A percentile compares a stretch with the other conserved stretches of the same genome.
Conservation (phyloP, 2,888 invertebrate species). For the Carpatolechia fugitivella region DNA sequence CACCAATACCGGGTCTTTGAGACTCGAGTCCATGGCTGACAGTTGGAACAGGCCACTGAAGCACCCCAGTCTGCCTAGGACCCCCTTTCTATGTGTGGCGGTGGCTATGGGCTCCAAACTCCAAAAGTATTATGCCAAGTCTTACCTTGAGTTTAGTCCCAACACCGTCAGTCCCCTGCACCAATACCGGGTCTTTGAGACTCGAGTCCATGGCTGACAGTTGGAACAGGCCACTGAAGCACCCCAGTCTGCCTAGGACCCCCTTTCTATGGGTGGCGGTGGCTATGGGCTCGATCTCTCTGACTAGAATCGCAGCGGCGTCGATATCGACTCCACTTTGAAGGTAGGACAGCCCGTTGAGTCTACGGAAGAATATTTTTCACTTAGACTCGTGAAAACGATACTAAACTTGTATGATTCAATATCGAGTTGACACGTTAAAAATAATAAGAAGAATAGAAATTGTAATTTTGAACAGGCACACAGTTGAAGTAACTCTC, state of each 20-base stretch:
- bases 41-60: too few relatives aligned
- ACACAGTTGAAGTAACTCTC: too few relatives aligned
- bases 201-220: constrained; percentile 81
- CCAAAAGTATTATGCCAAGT: too few relatives aligned
- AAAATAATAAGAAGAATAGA: too few relatives aligned
- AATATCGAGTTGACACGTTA: too few relatives aligned
- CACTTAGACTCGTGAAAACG: background rate
- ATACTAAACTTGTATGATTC: too few relatives aligned
- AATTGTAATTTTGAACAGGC: too few relatives aligned
- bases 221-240: constrained; percentile 97
- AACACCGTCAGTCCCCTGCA: constrained; percentile 97
- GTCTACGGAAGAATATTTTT: constrained; percentile 39
- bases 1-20: too few relatives aligned
- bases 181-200: constrained; percentile 90
- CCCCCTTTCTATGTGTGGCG: too few relatives aligned
- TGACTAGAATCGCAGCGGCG: constrained; percentile 93
- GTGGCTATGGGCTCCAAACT: too few relatives aligned
- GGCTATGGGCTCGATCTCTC: constrained; percentile 89
- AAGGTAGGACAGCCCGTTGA: constrained; percentile 89
- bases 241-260: constrained; percentile 90
- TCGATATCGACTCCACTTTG: constrained; percentile 95
- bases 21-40: too few relatives aligned
- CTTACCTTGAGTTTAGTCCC: constrained; percentile 96
- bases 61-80: too few relatives aligned
- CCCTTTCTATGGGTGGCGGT: constrained; percentile 88